A percentile compares a stretch with the other conserved stretches of the same genome.
Evolutionary conservation across 2,113 vertebrate species (phyloP).

Genomic region (Crotophaga sulcirostris): DNA sequence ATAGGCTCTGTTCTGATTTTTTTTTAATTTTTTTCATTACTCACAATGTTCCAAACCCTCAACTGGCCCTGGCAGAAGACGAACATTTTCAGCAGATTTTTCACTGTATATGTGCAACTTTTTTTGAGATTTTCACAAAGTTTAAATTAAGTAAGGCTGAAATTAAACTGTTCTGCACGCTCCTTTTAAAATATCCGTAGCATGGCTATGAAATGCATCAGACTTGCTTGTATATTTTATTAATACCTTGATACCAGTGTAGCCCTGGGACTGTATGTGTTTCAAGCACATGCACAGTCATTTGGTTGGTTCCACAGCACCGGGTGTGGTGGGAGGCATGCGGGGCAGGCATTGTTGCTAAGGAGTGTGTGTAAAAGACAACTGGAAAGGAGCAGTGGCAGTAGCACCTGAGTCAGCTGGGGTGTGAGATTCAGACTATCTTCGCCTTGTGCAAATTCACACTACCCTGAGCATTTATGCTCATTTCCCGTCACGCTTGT

Average conservation of each 20-base stretch:
- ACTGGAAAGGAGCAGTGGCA: background rate
- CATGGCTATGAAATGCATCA: background rate
- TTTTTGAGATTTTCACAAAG: background rate
- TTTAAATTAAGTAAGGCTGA: background rate
- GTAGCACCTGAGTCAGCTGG: background rate
- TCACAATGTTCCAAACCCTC: background rate
- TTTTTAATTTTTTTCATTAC: background rate
- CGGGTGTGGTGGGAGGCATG: fast-evolving
- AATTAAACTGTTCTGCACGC: fast-evolving
- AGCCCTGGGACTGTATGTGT: fast-evolving
- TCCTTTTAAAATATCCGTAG: background rate
- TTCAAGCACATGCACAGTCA: fast-evolving
- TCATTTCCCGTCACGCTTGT: background rate
- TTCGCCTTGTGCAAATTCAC: background rate
- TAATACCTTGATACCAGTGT: background rate
- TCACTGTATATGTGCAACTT: background rate
- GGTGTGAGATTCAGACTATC: background rate
- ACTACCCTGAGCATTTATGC: background rate
- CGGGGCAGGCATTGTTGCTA: fast-evolving
- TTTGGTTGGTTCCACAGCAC: too few relatives aligned
- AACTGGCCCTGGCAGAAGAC: background rate
- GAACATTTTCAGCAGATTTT: background rate
- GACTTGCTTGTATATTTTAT: background rate
- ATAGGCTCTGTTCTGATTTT: background rate
- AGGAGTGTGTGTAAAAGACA: fast-evolving